Evolutionary conservation across 1,140 invertebrate species (phyloP).

Genomic region (Ladona fulva): DNA sequence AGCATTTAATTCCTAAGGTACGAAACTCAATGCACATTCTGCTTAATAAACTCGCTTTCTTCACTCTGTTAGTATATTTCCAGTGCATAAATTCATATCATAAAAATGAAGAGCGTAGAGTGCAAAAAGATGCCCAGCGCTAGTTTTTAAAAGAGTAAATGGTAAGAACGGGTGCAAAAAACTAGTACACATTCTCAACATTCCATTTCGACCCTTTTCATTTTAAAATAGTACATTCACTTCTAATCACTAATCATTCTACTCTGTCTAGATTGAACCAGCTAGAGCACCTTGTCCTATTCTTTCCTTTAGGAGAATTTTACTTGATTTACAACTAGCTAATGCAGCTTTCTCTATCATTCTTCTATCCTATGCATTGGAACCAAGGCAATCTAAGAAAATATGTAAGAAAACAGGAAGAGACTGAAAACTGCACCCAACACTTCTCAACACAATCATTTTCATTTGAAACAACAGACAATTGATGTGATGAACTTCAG

Average conservation of each 20-base stretch:
- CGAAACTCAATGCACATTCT: too few species aligned
- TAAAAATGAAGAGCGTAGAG: not conserved
- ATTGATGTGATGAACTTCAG: too few species aligned
- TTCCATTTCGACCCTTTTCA: not conserved
- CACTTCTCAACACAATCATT: not conserved
- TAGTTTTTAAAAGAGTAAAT: not conserved
- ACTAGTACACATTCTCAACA: not conserved
- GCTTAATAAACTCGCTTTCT: not conserved
- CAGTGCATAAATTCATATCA: not conserved
- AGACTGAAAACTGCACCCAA: not conserved
- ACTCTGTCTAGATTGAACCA: not conserved
- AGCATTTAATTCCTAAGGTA: too few species aligned
- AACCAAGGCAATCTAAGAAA: not conserved
- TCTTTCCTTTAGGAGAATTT: not conserved
- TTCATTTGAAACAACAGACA: not conserved
- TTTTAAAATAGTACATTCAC: not conserved
- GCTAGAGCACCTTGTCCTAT: not conserved
- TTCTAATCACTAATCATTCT: not conserved
- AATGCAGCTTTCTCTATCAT: not conserved
- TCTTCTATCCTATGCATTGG: not conserved
- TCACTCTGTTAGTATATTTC: not conserved
- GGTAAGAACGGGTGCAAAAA: constrained; percentile 1
- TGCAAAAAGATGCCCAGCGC: not conserved
- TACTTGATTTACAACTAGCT: not conserved
- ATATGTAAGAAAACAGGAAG: not conserved